phyloP scores from a whole-genome alignment of 2,797 vertebrate genomes.

The Falco berigora region DNA sequence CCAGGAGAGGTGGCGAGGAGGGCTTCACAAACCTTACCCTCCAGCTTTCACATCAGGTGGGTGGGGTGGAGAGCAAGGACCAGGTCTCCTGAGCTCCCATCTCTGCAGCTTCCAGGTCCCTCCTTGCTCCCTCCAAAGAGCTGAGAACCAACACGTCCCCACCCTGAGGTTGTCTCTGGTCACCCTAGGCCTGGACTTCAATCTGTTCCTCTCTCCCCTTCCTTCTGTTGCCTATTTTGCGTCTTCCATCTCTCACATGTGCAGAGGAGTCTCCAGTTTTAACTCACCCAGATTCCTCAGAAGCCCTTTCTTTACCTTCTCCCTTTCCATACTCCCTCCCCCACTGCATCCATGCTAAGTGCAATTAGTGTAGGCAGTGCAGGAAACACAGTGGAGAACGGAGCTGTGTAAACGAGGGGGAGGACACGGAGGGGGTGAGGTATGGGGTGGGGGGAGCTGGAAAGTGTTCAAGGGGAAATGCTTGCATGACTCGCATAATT shows the following conservation, averaged over 20 bases:
- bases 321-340: not conserved
- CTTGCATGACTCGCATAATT: not conserved
- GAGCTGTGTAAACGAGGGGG: not conserved
- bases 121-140: not conserved
- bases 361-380: not conserved
- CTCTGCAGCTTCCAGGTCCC: not conserved
- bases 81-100: not conserved
- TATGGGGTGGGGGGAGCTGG: not conserved
- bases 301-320: not conserved
- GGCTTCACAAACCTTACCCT: not conserved
- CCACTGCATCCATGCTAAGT: not conserved
- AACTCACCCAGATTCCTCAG: not conserved
- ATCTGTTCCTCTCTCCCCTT: not conserved
- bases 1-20: not conserved
- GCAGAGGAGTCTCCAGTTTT: not conserved
- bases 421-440: not conserved
- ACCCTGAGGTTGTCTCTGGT: not conserved
- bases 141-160: not conserved
- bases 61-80: not conserved
- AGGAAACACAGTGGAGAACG: not conserved
- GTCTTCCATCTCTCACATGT: not conserved
- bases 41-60: not conserved
- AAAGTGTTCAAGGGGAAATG: slow-evolving; percentile 29
- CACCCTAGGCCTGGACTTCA: not conserved
- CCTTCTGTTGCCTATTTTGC: not conserved